Conservation (phyloP, 2,888 invertebrate genomes). For the Pollenia labialis region DNA sequence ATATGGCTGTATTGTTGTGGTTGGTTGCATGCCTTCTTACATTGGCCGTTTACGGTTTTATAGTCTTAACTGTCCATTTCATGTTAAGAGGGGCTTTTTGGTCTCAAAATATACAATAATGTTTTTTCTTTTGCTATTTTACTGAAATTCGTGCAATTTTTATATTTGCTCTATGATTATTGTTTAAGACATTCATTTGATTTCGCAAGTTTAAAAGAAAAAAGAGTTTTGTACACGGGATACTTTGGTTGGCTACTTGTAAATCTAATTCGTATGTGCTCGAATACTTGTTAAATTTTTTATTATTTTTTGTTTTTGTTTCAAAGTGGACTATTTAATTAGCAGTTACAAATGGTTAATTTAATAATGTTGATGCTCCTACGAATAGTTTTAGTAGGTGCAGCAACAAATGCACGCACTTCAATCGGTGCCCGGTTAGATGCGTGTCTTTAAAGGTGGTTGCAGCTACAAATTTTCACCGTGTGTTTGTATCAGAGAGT, state of each 20-base stretch:
- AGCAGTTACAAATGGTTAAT: slow-evolving; percentile 43
- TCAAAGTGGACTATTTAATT: slow-evolving; percentile 67
- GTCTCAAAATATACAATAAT: slow-evolving; percentile 49
- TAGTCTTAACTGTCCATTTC: slow-evolving; percentile 70
- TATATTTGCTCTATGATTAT: slow-evolving; percentile 63
- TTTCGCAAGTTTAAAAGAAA: slow-evolving; percentile 57
- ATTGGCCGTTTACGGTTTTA: slow-evolving; percentile 68
- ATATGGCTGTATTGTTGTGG: slow-evolving; percentile 48
- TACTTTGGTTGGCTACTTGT: slow-evolving; percentile 36
- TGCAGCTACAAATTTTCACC: slow-evolving; percentile 21
- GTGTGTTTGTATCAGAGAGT: not conserved
- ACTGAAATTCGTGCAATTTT: slow-evolving; percentile 69
- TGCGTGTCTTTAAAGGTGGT: slow-evolving; percentile 65
- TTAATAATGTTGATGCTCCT: slow-evolving; percentile 49
- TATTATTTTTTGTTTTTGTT: slow-evolving; percentile 24
- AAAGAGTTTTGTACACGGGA: not conserved
- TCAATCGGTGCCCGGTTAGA: slow-evolving; percentile 46
- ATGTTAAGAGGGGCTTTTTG: slow-evolving; percentile 52
- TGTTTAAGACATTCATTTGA: slow-evolving; percentile 68
- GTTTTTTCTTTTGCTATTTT: slow-evolving; percentile 27
- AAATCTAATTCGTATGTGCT: slow-evolving; percentile 21
- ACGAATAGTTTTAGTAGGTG: slow-evolving; percentile 20
- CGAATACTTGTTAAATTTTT: slow-evolving; percentile 52
- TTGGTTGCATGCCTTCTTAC: slow-evolving; percentile 66
- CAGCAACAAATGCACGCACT: slow-evolving; percentile 63